Base-by-base conservation (phyloP, 2,113 vertebrate genomes). In the Channa maculata region DNA sequence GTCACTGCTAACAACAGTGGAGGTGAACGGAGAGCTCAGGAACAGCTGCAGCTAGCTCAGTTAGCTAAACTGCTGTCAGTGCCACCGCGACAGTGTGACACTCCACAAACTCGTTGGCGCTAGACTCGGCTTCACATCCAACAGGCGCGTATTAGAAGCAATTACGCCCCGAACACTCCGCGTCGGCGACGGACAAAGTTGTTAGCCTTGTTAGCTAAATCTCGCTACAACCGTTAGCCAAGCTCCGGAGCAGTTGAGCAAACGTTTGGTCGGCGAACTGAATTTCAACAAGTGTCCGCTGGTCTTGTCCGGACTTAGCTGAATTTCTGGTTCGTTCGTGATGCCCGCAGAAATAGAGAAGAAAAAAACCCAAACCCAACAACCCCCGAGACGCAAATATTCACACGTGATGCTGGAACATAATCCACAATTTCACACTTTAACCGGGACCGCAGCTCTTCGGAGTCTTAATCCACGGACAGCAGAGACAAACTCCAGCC, bases 201-300 rank as follows among this genome's bases (percentile, higher is more conserved):
- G 58, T 48, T 52, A 70, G 71, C 77, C 24, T 57, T 15, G 34
- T 37, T 61, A n/a, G 82, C 67, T 60, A 46, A 70, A 71, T 15
- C 1, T 62, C 7, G 75, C 75, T 68, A 46, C 39, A 11, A 38
- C 48, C 51, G 66, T 63, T 74, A 80, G 58, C 82, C 45, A 10
- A 65, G 72, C 75, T 79, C 63, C 11, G 12, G 41, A 58, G 51
- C 66, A 53, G 74, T 37, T 69, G 62, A 39, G 52, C 64, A 61
- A 75, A 78, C 34, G 76, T 75, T 83, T 52, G 54, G 53, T 80
- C 66, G 73, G 61, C 6, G 48, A 79, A 84, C 36, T 33, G 57
- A 44, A 58, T 90, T 86, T 93, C 91, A 94, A 93, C 93, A 94
- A 93, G 94, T 95, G 93, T 90, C 84, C 75, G 77, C 57, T 68